Conservation (phyloP, 2,113 vertebrate species). For the Phaetusa simplex region DNA sequence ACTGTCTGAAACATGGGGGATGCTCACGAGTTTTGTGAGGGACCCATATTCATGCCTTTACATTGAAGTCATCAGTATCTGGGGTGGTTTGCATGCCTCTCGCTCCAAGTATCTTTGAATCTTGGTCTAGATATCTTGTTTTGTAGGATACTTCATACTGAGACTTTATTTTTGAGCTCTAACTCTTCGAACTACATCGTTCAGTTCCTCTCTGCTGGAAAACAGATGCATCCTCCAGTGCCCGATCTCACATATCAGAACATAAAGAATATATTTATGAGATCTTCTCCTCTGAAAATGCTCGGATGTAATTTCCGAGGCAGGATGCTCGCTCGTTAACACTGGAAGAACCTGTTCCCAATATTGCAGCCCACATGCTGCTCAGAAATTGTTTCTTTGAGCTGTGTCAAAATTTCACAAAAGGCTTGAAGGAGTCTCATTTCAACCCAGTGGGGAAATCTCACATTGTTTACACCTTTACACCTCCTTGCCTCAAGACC, state of each 20-base stretch:
- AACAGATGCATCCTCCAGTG: not conserved
- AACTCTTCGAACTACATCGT: not conserved
- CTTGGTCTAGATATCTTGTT: not conserved
- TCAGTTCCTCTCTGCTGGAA: conserved; percentile 14
- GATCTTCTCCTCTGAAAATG: not conserved
- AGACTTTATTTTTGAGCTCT: not conserved
- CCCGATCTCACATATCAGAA: not conserved
- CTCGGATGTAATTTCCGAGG: conserved; percentile 20
- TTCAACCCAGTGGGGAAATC: not conserved
- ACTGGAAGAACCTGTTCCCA: conserved; percentile 12
- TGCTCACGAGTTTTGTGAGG: not conserved
- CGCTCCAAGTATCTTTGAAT: not conserved
- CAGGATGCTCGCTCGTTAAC: not conserved
- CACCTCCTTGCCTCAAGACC: not conserved
- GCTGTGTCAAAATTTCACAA: not conserved
- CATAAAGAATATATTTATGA: conserved; percentile 24
- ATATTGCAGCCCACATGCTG: not conserved
- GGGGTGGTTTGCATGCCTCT: not conserved
- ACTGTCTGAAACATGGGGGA: not conserved
- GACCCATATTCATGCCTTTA: not conserved
- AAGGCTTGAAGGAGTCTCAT: not conserved
- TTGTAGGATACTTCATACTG: not conserved
- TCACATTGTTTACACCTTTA: not conserved
- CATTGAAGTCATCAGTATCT: not conserved
- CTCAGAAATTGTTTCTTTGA: not conserved